Evolutionary conservation across 2,888 invertebrate species (phyloP).

Genomic region (Mycalesis mineus): DNA sequence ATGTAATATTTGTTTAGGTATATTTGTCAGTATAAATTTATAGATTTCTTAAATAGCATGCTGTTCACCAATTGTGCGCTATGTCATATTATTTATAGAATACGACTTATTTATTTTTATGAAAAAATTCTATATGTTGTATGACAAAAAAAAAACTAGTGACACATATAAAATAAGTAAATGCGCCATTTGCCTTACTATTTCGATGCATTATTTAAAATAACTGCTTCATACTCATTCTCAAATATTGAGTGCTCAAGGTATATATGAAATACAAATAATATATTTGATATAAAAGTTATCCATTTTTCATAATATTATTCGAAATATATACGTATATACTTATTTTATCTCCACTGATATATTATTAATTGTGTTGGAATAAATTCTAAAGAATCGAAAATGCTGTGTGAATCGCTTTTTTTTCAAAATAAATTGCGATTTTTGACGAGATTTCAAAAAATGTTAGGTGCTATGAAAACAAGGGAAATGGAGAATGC

Average conservation of each 20-base stretch:
- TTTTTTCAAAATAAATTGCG: too few relatives aligned
- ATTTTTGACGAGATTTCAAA: background rate
- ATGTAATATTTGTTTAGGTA: background rate
- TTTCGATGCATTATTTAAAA: background rate
- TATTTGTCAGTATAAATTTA: background rate
- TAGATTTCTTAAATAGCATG: background rate
- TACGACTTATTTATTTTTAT: background rate
- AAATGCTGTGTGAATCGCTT: too few relatives aligned
- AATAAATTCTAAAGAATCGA: too few relatives aligned
- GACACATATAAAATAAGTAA: background rate
- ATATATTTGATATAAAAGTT: background rate
- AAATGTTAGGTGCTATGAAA: conserved; percentile 26
- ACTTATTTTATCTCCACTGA: too few relatives aligned
- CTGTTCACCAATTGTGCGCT: background rate
- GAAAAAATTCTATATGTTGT: background rate
- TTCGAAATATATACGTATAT: too few relatives aligned
- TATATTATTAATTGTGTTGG: too few relatives aligned
- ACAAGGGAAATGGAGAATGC: conserved; percentile 21
- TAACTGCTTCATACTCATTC: background rate
- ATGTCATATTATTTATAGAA: background rate
- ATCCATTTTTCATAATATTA: background rate
- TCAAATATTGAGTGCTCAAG: background rate
- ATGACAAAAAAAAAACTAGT: background rate
- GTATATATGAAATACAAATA: background rate
- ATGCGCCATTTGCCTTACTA: background rate